Evolutionary conservation across 2,113 vertebrate genomes (phyloP).

Genomic region (Scomber colias): DNA sequence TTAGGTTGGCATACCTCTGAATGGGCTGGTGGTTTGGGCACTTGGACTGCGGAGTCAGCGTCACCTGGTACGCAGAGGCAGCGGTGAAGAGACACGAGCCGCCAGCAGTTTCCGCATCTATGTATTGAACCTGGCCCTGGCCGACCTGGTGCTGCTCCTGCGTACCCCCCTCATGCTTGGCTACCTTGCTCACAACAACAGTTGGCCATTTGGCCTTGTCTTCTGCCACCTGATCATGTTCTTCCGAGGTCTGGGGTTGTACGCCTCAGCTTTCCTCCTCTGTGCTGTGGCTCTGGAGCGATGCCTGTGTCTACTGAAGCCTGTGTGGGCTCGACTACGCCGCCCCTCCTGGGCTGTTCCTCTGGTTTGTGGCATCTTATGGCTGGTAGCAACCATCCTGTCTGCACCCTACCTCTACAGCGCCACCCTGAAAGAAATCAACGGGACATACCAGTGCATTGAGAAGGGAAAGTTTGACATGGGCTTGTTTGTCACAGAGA

Average conservation of each 20-base stretch:
- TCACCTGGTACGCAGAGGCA: constrained; percentile 48
- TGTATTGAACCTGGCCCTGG: constrained; percentile 84
- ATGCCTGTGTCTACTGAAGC: constrained; percentile 84
- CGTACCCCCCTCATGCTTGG: constrained; percentile 81
- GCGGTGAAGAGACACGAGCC: constrained; percentile 63
- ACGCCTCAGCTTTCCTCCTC: constrained; percentile 82
- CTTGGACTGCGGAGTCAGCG: constrained; percentile 64
- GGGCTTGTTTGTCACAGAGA: constrained; percentile 77
- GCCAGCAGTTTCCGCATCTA: constrained; percentile 84
- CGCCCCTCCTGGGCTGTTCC: constrained; percentile 83
- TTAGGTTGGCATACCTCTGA: constrained; percentile 81
- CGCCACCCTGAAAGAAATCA: accelerated
- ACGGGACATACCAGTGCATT: constrained; percentile 25
- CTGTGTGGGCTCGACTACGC: constrained; percentile 81
- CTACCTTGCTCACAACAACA: constrained; percentile 67
- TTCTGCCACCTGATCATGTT: constrained; percentile 78
- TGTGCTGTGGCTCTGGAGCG: constrained; percentile 85
- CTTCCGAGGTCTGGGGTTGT: constrained; percentile 82
- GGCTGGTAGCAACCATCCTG: constrained; percentile 73
- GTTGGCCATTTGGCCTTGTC: constrained; percentile 77
- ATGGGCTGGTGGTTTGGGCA: constrained; percentile 83
- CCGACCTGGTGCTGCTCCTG: constrained; percentile 83
- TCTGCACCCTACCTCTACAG: constrained; percentile 77
- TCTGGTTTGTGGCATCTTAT: constrained; percentile 74
- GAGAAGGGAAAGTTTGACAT: constrained; percentile 32